Evolutionary conservation across 1,140 invertebrate genomes (phyloP).

Genomic region (Apolygus lucorum): DNA sequence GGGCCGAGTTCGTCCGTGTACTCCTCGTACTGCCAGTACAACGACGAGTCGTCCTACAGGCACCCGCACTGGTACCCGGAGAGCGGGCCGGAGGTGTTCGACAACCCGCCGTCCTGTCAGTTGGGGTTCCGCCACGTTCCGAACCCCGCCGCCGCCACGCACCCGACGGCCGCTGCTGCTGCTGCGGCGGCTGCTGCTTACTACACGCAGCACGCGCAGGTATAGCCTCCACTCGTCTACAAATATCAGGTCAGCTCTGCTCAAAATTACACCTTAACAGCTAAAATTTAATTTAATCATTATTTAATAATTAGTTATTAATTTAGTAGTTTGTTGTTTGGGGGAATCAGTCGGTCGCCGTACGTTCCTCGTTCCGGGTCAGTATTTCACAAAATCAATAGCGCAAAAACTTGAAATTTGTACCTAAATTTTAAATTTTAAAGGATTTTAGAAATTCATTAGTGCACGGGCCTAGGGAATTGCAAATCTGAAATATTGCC

Average conservation of each 20-base stretch:
- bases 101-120: constrained; percentile 27
- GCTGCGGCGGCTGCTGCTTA: constrained; percentile 3
- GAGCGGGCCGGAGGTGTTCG: constrained; percentile 27
- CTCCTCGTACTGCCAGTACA: constrained; percentile 27
- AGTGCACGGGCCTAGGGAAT: no score
- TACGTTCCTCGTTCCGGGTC: no score
- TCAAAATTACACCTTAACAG: no score
- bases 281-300: no score
- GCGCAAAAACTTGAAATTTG: no score
- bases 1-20: constrained; percentile 23
- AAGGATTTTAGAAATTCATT: no score
- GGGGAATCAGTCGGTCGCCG: no score
- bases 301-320: no score
- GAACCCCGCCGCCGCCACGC: background rate
- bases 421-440: no score
- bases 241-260: constrained; percentile 8
- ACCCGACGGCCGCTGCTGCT: constrained; percentile 18
- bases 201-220: constrained; percentile 9
- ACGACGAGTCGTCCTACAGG: constrained; percentile 19
- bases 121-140: constrained; percentile 29
- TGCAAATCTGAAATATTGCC: no score
- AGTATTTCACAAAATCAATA: no score
- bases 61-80: constrained; percentile 25
- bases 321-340: no score
- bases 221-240: constrained; percentile 8